phyloP scores from a whole-genome alignment of 2,797 vertebrate genomes.

The Liparis tanakae region DNA sequence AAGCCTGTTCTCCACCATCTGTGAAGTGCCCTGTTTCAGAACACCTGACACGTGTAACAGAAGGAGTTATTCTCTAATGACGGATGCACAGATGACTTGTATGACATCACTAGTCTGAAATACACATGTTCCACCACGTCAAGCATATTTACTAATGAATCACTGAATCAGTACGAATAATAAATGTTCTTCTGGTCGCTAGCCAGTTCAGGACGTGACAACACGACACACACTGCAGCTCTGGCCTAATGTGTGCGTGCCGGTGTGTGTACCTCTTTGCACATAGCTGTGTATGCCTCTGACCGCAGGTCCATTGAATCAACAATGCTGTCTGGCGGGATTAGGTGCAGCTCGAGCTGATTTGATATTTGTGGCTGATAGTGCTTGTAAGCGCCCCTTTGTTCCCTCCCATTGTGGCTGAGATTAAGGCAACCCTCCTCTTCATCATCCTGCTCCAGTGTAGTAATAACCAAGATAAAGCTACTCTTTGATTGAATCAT shows the following conservation, averaged over 20 bases:
- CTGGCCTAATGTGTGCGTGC: constrained; percentile 5
- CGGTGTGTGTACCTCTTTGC: constrained; percentile 37
- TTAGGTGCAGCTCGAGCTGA: constrained; percentile 85
- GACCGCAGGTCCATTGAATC: constrained; percentile 83
- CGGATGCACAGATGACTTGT: background rate
- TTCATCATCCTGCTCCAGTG: constrained; percentile 85
- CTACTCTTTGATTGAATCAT: constrained; percentile 87
- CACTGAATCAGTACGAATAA: background rate
- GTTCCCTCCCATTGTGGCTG: constrained; percentile 84
- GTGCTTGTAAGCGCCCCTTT: constrained; percentile 86
- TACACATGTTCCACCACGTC: background rate
- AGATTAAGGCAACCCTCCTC: constrained; percentile 87
- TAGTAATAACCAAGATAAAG: constrained; percentile 87
- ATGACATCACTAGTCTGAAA: background rate
- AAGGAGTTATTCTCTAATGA: constrained; percentile 5
- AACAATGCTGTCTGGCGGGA: constrained; percentile 83
- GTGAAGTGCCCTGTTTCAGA: too few species aligned
- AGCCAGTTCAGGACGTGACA: background rate
- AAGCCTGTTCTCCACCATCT: too few species aligned
- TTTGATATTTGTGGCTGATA: constrained; percentile 89
- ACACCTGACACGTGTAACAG: constrained; percentile 5
- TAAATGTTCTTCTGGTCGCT: background rate
- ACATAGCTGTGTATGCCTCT: constrained; percentile 62
- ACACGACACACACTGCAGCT: background rate
- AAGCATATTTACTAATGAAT: background rate